Evolutionary conservation across 2,797 vertebrate species (phyloP).

Genomic region (Gymnoscopelus microlampas): DNA sequence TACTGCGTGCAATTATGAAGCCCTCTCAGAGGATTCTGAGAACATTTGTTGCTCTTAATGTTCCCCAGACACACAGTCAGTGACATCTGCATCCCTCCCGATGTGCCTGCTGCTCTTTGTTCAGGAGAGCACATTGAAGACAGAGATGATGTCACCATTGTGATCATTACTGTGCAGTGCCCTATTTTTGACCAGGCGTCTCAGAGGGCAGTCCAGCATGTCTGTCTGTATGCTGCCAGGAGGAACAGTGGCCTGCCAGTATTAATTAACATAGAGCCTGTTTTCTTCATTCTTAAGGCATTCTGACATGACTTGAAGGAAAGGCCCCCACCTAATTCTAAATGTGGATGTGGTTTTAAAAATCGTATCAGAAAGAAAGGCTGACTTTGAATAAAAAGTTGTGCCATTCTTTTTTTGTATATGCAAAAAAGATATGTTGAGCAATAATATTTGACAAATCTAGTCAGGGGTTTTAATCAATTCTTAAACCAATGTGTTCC

Average conservation of each 20-base stretch:
- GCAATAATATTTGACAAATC: background rate
- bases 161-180: conserved; percentile 80
- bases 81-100: conserved; percentile 80
- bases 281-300: conserved; percentile 69
- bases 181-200: conserved; percentile 85
- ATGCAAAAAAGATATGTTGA: no score
- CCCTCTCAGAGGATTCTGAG: conserved; percentile 53
- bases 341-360: conserved; percentile 28
- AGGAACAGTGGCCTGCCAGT: conserved; percentile 80
- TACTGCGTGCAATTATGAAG: conserved; percentile 44
- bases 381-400: background rate
- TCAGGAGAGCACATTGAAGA: conserved; percentile 76
- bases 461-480: conserved; percentile 1
- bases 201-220: conserved; percentile 76
- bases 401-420: background rate
- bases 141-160: conserved; percentile 82
- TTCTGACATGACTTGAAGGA: conserved; percentile 61
- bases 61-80: conserved; percentile 79
- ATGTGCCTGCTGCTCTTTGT: conserved; percentile 81
- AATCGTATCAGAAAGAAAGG: no score
- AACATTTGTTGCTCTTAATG: conserved; percentile 79
- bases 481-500: conserved; percentile 4
- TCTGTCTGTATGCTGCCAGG: conserved; percentile 74
- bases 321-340: conserved; percentile 49
- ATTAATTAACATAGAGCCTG: conserved; percentile 79